Evolutionary conservation across 1,140 invertebrate genomes (phyloP), one percentile per base, ranked within the genome.

Genomic region (Venustaconcha ellipsiformis): DNA sequence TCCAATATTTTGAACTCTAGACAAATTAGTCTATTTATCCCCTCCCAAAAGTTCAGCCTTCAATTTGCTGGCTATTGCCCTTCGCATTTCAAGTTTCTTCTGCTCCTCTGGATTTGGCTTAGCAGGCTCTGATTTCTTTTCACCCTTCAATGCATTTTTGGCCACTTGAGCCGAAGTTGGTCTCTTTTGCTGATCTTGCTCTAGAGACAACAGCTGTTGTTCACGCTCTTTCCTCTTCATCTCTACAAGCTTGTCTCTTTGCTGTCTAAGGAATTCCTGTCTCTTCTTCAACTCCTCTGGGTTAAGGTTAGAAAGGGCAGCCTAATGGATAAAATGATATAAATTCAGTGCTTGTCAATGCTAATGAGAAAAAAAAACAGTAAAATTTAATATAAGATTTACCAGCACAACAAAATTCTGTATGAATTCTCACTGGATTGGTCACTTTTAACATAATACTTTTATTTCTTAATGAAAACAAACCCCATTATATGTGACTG

Each of bases 241-340:
- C 14, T 94, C 94, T 55, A 98, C 91, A 26, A 98, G 92, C 86
- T 97, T 96, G 87, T 98, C 96, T 55, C 96, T 92, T 88, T 97
- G 96, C 65, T 94, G 92, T 57, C 94, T 93, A 23, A 98, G 90
- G 87, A 97, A 97, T 81, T 95, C 92, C 83, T 96, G 94, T 0
- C 96, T 92, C 71, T 93, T 93, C 76, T 92, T 92, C n/a, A 97
- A 90, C 81, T 97, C 96, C 68, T 93, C 92, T n/a, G 86, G 84
- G 70, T 81, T 82, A 70, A 91, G 78, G 20, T 89, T 82, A 13
- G 78, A 75, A 69, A 84, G 81, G 18, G 70, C 76, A 30, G 80
- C 83, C 87, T 88, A 74, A 15, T 67, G 67, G 20, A 63, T 56
- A 74, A 59, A 17, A n/a, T 64, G 17, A n/a, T n/a, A 18, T 60